Evolutionary conservation across 2,113 vertebrate genomes (phyloP).

Genomic region (Polypterus senegalus): DNA sequence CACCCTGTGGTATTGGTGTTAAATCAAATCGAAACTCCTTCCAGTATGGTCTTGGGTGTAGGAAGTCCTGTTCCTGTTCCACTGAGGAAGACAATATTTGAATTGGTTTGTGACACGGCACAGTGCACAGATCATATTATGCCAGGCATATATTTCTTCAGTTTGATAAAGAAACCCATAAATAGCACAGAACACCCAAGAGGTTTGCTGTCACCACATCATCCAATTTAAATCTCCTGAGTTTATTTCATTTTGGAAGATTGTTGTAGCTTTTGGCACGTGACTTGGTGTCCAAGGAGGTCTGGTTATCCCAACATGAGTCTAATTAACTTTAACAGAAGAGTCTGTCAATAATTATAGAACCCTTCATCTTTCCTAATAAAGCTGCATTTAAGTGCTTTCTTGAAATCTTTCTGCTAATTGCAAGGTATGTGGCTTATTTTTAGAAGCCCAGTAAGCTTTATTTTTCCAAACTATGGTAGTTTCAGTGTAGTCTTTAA

Average conservation of each 20-base stretch:
- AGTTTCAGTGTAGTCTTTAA: neutral
- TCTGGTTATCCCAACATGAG: no score
- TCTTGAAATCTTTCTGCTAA: neutral
- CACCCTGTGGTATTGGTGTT: constrained; percentile 72
- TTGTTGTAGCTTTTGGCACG: no score
- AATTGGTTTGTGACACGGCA: neutral
- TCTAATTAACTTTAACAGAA: no score
- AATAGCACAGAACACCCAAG: no score
- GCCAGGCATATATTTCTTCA: no score
- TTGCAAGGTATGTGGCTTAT: neutral
- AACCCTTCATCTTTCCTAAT: neutral
- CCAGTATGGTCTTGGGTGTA: constrained; percentile 76
- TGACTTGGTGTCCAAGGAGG: no score
- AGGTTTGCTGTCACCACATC: no score
- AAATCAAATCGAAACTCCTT: constrained; percentile 92
- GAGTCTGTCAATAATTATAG: no score
- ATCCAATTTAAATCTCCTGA: no score
- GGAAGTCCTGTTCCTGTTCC: constrained; percentile 68
- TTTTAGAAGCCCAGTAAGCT: neutral
- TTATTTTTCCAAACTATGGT: neutral
- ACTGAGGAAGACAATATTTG: constrained; percentile 44
- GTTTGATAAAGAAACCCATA: no score
- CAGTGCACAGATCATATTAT: no score
- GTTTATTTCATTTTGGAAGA: no score
- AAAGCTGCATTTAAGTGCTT: neutral